Evolutionary conservation across 2,888 invertebrate species (phyloP).

Genomic region (Noctua fimbriata): DNA sequence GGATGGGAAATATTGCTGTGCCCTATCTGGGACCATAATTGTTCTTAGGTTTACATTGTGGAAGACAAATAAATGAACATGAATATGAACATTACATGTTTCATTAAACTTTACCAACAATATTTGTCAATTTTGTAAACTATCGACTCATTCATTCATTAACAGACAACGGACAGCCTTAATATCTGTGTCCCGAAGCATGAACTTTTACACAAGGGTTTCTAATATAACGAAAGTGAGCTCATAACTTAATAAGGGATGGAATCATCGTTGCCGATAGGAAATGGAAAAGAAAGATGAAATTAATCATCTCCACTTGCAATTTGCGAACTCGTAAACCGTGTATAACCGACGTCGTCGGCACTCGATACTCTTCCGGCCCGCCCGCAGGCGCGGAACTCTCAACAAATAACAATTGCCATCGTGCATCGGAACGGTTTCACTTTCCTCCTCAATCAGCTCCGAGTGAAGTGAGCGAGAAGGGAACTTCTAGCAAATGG

Average conservation of each 20-base stretch:
- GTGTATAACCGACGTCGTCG: conserved; percentile 13
- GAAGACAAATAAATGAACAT: background rate
- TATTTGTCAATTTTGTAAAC: background rate
- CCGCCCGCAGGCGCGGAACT: conserved; percentile 57
- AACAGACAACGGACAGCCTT: background rate
- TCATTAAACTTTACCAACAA: background rate
- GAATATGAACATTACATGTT: background rate
- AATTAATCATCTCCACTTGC: background rate
- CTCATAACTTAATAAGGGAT: background rate
- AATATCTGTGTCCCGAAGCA: background rate
- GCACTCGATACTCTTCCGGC: conserved; percentile 47
- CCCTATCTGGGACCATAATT: background rate
- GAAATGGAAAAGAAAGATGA: no score
- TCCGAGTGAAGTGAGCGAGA: background rate
- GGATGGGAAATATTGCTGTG: background rate
- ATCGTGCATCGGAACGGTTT: conserved; percentile 64
- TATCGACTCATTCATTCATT: background rate
- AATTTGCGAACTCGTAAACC: background rate
- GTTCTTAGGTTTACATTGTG: no score
- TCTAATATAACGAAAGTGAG: background rate
- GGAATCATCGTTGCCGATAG: no score
- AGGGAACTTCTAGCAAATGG: conserved; percentile 19
- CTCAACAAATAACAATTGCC: conserved; percentile 57
- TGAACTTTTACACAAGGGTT: background rate
- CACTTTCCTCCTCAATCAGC: conserved; percentile 64